phyloP scores from a whole-genome alignment of 2,888 invertebrate genomes.

The Pandemis heparana region DNA sequence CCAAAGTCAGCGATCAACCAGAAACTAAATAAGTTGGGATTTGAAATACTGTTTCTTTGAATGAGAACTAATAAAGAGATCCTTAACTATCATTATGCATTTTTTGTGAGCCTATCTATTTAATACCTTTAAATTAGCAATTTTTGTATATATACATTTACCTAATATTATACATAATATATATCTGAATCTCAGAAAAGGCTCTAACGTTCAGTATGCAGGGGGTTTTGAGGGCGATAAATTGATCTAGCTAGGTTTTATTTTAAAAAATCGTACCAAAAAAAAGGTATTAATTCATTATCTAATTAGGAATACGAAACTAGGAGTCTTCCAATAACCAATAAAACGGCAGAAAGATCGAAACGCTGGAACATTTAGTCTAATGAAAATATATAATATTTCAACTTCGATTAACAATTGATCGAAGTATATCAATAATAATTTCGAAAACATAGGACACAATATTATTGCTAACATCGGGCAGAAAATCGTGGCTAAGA shows the following conservation, averaged over 20 bases:
- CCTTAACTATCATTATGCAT: not conserved
- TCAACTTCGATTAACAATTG: too few species aligned
- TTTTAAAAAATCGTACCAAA: too few species aligned
- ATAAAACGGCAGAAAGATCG: not conserved
- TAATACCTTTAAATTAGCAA: too few species aligned
- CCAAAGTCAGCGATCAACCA: not conserved
- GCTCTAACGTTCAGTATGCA: too few species aligned
- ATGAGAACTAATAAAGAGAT: constrained; percentile 5
- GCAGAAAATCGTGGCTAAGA: not conserved
- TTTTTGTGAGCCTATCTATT: not conserved
- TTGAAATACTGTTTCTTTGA: not conserved
- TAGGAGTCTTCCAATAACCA: not conserved
- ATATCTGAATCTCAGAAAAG: too few species aligned
- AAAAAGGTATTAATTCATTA: too few species aligned
- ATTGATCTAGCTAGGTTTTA: too few species aligned
- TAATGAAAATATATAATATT: too few species aligned
- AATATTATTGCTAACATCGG: not conserved
- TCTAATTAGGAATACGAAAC: not conserved
- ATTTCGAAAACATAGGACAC: not conserved
- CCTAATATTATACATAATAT: too few species aligned
- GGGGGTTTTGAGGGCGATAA: too few species aligned
- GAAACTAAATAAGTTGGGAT: not conserved
- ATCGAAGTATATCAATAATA: not conserved
- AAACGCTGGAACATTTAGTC: not conserved
- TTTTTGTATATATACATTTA: too few species aligned